A percentile compares a stretch with the other conserved stretches of the same genome.
phyloP scores from a whole-genome alignment of 2,797 vertebrate genomes.

The Varecia variegata region DNA sequence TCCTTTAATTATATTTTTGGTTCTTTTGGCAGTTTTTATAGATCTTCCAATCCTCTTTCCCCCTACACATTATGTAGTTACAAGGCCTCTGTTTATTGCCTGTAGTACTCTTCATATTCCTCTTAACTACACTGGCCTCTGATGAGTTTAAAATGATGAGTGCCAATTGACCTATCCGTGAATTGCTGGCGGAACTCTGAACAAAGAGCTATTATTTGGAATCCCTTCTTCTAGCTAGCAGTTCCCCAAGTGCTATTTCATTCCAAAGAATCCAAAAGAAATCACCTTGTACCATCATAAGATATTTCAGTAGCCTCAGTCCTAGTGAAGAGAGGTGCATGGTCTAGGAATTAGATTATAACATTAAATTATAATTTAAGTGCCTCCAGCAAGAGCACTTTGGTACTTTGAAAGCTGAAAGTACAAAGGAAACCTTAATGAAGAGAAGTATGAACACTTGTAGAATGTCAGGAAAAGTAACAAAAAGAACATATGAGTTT shows the following conservation, averaged over 20 bases:
- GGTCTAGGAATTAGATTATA: constrained; percentile 36
- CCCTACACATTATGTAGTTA: constrained; percentile 70
- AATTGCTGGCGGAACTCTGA: constrained; percentile 56
- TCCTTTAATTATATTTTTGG: constrained; percentile 75
- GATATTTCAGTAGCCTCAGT: constrained; percentile 50
- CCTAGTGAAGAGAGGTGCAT: neutral
- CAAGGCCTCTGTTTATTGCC: constrained; percentile 79
- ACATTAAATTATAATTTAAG: constrained; percentile 43
- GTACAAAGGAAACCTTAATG: neutral
- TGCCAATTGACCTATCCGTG: constrained; percentile 61
- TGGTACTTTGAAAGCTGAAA: constrained; percentile 21
- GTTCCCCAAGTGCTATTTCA: constrained; percentile 56
- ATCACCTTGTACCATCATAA: constrained; percentile 41
- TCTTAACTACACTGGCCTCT: constrained; percentile 75
- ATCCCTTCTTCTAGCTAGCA: constrained; percentile 35
- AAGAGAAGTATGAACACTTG: neutral
- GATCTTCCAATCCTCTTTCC: constrained; percentile 69
- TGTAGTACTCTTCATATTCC: constrained; percentile 67
- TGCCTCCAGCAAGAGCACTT: neutral
- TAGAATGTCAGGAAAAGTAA: neutral
- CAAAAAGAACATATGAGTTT: neutral
- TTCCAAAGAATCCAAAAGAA: constrained; percentile 46
- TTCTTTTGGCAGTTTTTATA: constrained; percentile 74
- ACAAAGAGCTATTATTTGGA: constrained; percentile 54
- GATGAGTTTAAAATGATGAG: constrained; percentile 71